Evolutionary conservation across 2,113 vertebrate species (phyloP), one percentile per base, ranked within the genome.

Genomic region (Leucopternis melanops): DNA sequence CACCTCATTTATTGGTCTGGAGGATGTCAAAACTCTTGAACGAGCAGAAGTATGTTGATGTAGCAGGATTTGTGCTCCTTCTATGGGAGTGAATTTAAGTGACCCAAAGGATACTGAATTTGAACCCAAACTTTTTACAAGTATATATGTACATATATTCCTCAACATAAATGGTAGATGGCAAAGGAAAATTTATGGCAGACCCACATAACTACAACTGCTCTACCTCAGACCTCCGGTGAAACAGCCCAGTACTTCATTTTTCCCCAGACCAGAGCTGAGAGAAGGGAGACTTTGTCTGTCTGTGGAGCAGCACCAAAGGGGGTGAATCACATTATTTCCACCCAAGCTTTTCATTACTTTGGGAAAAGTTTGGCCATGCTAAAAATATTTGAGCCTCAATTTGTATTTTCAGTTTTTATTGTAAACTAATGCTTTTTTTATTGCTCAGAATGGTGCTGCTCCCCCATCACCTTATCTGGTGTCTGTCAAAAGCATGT

Each of bases 71-170:
- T 47, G 81, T 61, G 18, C 19, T 74, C 19, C 26, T 83, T 69
- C 8, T 15, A 6, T 8, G 14, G 27, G 21, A 66, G 2, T 0
- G 2, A 57, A 31, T 5, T 45, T 38, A 47, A 55, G 44, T 22
- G 18, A 81, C 10, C 5, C 16, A 55, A 73, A 70, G 12, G 40
- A 42, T 11, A 12, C 4, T 31, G 45, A 57, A 69, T 55, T 54
- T 77, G 18, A 70, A 70, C 11, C 9, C 13, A n/a, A 61, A 38
- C 21, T 63, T 36, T 57, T n/a, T 45, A 6, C 16, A 7, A 10
- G 6, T 61, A 22, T 9, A 10, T 52, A 21, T 45, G 14, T 29
- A 4, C 12, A 8, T 31, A 20, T 36, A 42, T 38, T 71, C 29
- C 5, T 70, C 10, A 47, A 38, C 22, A 5, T 14, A 38, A 67